Base-by-base conservation (phyloP, 2,113 vertebrate genomes). In the Copsychus sechellarum region DNA sequence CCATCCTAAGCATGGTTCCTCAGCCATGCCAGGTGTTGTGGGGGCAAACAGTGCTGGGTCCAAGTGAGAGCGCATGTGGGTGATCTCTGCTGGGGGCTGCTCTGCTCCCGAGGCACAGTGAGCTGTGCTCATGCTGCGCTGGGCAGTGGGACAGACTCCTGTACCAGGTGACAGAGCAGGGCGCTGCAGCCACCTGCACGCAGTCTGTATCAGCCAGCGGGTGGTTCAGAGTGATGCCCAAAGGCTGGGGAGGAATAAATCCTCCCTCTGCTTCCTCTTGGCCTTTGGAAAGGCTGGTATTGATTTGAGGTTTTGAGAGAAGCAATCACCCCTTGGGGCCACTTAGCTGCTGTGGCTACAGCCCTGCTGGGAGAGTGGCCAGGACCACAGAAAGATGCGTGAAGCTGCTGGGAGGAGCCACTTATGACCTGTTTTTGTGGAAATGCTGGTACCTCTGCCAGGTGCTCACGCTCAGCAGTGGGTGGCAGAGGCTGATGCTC, bases 171-270 rank as follows among this genome's bases (percentile, higher is more conserved):
- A 57, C 62, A 2, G 14, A 72, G 28, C 54, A 74, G 66, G 56
- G 34, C 0, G 0, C 54, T 69, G 43, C 26, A 2, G 40, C 58
- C 6, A 3, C 47, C 36, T 0, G 5, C 1, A 2, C 0, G 0
- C 5, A 6, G 77, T 25, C 40, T 77, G 31, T 76, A 72, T 31
- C 36, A 83, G 54, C 25, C 60, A 81, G 72, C 0, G 1, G 5
- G 45, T 3, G 8, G 43, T 31, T 91, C 81, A 10, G 8, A 45
- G 81, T 42, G 62, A 47, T 76, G 33, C 54, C 43, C 14, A 14
- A 26, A 74, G 69, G 29, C 65, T 87, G 50, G 12, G 60, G 50
- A 90, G 33, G 15, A 57, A 72, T 90, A 76, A 90, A 90, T 82
- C 16, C 51, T 82, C n/a, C 71, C 12, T 48, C 33, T 81, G 53